Percentiles rank a stretch among this genome's conserved stretches.
These are phyloP conservation scores for Scolopax rusticola DNA, from an alignment of 2,797 vertebrate genomes.

Conservation along the genomic window DNA sequence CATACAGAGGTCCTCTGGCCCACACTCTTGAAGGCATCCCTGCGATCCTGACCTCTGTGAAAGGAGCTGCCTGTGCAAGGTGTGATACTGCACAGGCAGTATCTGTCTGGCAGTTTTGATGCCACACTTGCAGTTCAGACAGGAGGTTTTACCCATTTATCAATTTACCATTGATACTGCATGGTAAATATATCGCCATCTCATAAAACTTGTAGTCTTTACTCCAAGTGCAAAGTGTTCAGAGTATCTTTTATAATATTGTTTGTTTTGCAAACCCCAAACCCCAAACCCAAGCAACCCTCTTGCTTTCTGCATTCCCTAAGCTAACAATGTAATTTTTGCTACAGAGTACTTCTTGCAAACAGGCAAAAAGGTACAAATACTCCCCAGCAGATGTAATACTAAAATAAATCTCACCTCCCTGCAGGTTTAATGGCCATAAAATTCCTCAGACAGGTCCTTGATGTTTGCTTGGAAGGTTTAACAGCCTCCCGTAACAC, in stretches of 20 bases:
- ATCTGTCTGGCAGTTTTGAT: neutral
- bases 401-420: neutral
- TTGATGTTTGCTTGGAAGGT: slow-evolving; percentile 1
- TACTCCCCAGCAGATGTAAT: neutral
- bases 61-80: neutral
- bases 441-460: neutral
- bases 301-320: neutral
- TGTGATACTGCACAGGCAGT: neutral
- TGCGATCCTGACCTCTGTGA: neutral
- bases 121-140: neutral
- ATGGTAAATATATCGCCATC: neutral
- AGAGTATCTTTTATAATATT: neutral
- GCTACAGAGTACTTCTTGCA: neutral
- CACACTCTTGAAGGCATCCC: neutral
- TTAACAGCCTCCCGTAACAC: neutral
- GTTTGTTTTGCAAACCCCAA: neutral
- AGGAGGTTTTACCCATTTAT: neutral
- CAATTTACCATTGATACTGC: neutral
- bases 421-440: neutral
- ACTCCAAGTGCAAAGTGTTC: neutral
- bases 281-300: neutral
- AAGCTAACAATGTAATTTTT: neutral
- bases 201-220: neutral
- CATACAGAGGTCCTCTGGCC: neutral
- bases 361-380: neutral